phyloP scores from a whole-genome alignment of 2,888 invertebrate genomes.

The Andrena marginata region DNA sequence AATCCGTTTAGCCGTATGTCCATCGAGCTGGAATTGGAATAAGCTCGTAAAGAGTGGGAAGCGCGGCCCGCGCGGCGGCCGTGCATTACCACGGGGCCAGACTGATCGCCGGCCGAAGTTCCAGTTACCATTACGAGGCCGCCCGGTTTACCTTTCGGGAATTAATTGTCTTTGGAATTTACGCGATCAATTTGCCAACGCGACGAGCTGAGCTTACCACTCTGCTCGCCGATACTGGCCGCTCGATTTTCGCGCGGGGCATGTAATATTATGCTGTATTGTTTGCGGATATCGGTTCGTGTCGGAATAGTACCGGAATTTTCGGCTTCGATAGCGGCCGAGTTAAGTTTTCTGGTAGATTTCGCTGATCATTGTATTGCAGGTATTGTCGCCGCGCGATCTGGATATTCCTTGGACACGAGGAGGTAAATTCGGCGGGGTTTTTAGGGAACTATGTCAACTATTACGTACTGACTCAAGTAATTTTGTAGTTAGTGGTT shows the following conservation, averaged over 20 bases:
- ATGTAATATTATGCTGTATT: neutral
- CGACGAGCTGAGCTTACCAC: conserved; percentile 12
- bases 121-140: conserved; percentile 3
- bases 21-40: conserved; percentile 61
- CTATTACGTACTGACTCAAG: too few relatives aligned
- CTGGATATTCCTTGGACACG: too few relatives aligned
- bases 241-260: conserved; percentile 5
- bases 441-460: too few relatives aligned
- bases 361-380: too few relatives aligned
- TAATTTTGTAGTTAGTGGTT: too few relatives aligned
- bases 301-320: neutral
- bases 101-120: conserved; percentile 9
- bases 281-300: neutral
- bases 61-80: neutral
- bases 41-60: conserved; percentile 43
- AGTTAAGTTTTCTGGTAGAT: too few relatives aligned
- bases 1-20: conserved; percentile 65
- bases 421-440: too few relatives aligned
- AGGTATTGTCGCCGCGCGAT: too few relatives aligned
- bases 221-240: conserved; percentile 1
- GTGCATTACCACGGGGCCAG: conserved; percentile 1
- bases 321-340: neutral
- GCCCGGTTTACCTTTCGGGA: conserved; percentile 16
- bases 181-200: conserved; percentile 8
- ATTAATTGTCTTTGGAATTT: conserved; percentile 18